Percentiles rank a stretch among this genome's conserved stretches.
Conservation (phyloP, 2,888 invertebrate genomes). For the Epiblema foenella region DNA sequence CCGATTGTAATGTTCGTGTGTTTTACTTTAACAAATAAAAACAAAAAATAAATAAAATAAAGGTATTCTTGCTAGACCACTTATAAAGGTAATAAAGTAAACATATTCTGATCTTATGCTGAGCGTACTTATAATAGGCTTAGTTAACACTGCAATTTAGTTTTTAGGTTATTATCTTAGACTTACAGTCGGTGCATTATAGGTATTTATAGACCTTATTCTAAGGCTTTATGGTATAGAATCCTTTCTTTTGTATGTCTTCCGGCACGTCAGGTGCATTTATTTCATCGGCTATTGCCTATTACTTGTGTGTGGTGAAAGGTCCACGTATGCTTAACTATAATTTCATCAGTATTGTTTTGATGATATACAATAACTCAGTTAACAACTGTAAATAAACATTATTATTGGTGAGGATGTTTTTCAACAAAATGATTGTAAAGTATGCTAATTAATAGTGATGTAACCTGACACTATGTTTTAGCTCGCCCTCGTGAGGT, state of each 20-base stretch:
- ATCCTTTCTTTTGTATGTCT: background rate
- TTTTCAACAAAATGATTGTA: background rate
- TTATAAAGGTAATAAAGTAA: no score
- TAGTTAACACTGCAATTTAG: background rate
- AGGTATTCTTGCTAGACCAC: no score
- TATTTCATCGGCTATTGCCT: constrained; percentile 1
- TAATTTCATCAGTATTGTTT: constrained; percentile 12
- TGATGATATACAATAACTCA: constrained; percentile 8
- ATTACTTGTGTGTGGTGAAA: background rate
- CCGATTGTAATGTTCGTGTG: no score
- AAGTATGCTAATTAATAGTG: no score
- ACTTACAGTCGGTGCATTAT: background rate
- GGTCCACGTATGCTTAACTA: background rate
- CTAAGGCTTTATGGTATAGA: background rate
- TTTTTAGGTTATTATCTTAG: background rate
- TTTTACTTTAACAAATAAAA: no score
- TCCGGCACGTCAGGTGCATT: background rate
- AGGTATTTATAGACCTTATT: background rate
- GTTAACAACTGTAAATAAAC: background rate
- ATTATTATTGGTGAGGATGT: background rate
- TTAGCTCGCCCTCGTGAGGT: no score
- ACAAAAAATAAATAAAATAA: no score
- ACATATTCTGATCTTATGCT: no score
- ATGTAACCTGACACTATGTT: no score
- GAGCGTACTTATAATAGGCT: no score